phyloP scores from a whole-genome alignment of 2,888 invertebrate species.

The Chirona hameri region DNA sequence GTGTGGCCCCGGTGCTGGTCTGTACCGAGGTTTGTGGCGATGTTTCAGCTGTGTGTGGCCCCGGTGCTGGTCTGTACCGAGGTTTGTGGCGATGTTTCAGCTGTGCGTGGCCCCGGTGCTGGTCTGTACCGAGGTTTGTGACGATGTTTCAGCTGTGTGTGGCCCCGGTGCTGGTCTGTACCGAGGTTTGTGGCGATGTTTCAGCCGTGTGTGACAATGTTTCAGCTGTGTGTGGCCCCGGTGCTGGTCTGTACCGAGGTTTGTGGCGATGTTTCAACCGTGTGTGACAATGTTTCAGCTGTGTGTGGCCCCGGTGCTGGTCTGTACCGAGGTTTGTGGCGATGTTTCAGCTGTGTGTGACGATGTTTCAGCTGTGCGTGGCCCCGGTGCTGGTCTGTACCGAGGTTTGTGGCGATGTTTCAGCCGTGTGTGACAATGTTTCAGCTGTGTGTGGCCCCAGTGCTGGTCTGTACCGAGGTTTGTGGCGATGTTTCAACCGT shows the following conservation, averaged over 20 bases:
- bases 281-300: slow-evolving; percentile 51
- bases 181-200: too few species aligned
- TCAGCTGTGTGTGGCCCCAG: slow-evolving; percentile 76
- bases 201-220: too few species aligned
- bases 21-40: slow-evolving; percentile 76
- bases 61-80: neutral
- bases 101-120: neutral
- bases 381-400: neutral
- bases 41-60: too few species aligned
- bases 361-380: too few species aligned
- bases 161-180: slow-evolving; percentile 79
- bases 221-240: too few species aligned
- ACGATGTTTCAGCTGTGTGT: slow-evolving; percentile 62
- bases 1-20: slow-evolving; percentile 77
- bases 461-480: slow-evolving; percentile 75
- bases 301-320: slow-evolving; percentile 77
- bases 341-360: too few species aligned
- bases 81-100: neutral
- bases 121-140: neutral
- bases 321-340: slow-evolving; percentile 75
- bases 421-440: neutral
- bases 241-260: neutral
- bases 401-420: neutral
- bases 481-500: slow-evolving; percentile 42
- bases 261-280: neutral